Conservation (phyloP, 2,888 invertebrate species). For the Anthoptus insignis region DNA sequence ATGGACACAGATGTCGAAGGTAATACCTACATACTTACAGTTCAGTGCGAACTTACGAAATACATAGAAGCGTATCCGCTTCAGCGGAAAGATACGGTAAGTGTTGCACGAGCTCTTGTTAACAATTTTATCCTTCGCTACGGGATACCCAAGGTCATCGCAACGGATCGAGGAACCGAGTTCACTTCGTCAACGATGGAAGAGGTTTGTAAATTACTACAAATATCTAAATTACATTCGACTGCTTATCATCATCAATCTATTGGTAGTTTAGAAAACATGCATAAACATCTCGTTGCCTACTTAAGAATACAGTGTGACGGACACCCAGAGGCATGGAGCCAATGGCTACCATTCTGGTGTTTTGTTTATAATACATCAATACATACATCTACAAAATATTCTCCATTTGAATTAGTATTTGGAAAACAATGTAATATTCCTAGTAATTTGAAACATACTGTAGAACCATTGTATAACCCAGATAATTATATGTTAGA, state of each 20-base stretch:
- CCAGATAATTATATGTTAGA: constrained; percentile 16
- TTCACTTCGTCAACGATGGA: constrained; percentile 30
- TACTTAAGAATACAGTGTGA: constrained; percentile 22
- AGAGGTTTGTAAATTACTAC: constrained; percentile 28
- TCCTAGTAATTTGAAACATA: constrained; percentile 25
- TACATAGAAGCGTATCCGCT: constrained; percentile 15
- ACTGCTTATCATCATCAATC: constrained; percentile 34
- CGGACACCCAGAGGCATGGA: constrained; percentile 8
- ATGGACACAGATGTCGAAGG: constrained; percentile 37
- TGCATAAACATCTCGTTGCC: constrained; percentile 22
- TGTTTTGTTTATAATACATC: constrained; percentile 29
- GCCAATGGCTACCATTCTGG: constrained; percentile 26
- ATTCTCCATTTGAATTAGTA: constrained; percentile 37
- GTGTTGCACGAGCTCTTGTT: constrained; percentile 32
- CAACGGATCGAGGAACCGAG: constrained; percentile 3
- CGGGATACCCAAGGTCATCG: constrained; percentile 32
- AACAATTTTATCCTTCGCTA: constrained; percentile 39
- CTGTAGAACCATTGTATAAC: constrained; percentile 13
- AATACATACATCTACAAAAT: constrained; percentile 30
- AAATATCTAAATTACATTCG: constrained; percentile 21
- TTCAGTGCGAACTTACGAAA: constrained; percentile 37
- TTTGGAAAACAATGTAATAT: constrained; percentile 31
- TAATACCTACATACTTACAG: constrained; percentile 33
- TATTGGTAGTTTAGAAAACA: constrained; percentile 30
- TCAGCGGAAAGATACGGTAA: constrained; percentile 18